Percentiles rank a stretch among this genome's conserved stretches.
These are phyloP conservation scores for Cosmia pyralina DNA, from an alignment of 2,888 invertebrate species.

Conservation along the genomic window DNA sequence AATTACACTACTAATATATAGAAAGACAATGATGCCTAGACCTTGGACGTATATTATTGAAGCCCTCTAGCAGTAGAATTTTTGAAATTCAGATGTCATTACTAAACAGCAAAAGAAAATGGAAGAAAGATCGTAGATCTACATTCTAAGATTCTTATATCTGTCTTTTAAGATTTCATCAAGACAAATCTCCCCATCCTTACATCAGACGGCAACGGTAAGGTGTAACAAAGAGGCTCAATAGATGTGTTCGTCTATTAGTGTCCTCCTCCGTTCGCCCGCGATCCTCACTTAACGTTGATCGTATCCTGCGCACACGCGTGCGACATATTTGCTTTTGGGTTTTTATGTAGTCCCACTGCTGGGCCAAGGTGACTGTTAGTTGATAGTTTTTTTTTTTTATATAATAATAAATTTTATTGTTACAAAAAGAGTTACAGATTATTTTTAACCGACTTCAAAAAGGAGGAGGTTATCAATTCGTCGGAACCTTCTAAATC, in stretches of 20 bases:
- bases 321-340: conserved; percentile 37
- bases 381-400: background rate
- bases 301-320: conserved; percentile 70
- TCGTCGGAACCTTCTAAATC: no score
- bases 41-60: background rate
- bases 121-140: background rate
- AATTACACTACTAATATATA: no score
- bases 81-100: background rate
- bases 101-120: background rate
- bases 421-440: no score
- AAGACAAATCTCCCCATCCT: background rate
- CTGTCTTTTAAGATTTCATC: background rate
- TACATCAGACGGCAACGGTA: background rate
- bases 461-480: no score
- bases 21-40: background rate
- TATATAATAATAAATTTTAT: no score
- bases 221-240: conserved; percentile 39
- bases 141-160: background rate
- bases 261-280: conserved; percentile 47
- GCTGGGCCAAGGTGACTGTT: background rate
- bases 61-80: background rate
- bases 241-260: conserved; percentile 37
- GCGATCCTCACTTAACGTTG: conserved; percentile 53
- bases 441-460: no score
- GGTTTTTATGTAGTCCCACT: background rate